A percentile compares a stretch with the other conserved stretches of the same genome.
Conservation (phyloP, 2,888 invertebrate species). For the Cybosia mesomella region DNA sequence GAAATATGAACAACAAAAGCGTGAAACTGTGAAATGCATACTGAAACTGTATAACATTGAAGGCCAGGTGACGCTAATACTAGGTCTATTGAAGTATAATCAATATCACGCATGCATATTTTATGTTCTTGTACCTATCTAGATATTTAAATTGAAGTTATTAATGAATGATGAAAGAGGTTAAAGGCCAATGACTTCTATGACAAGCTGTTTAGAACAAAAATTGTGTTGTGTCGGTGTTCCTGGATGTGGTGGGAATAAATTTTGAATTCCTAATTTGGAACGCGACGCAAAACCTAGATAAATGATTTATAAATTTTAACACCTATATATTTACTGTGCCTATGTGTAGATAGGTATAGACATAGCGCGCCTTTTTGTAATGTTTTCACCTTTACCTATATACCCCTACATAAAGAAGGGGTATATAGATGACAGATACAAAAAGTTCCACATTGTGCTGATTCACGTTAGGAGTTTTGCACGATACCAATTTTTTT, state of each 20-base stretch:
- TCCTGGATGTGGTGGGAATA: background rate
- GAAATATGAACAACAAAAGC: background rate
- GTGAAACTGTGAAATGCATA: background rate
- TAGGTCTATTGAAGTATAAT: conserved; percentile 16
- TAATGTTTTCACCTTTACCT: no score
- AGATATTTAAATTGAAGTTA: background rate
- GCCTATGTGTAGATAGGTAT: no score
- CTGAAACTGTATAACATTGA: background rate
- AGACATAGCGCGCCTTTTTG: no score
- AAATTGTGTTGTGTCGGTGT: no score
- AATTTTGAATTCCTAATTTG: background rate
- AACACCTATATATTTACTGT: no score
- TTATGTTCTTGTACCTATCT: background rate
- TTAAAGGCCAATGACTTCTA: background rate
- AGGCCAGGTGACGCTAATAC: background rate
- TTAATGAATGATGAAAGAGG: background rate
- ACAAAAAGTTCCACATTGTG: no score
- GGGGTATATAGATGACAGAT: no score
- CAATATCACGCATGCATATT: conserved; percentile 3
- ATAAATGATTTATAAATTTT: no score
- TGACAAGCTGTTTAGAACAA: background rate
- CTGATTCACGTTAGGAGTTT: no score
- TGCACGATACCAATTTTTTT: no score
- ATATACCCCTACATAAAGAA: no score
- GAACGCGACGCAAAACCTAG: no score